These are phyloP conservation scores for Orientallactaga bullata DNA, from an alignment of 2,113 vertebrate species.

Conservation along the genomic window DNA sequence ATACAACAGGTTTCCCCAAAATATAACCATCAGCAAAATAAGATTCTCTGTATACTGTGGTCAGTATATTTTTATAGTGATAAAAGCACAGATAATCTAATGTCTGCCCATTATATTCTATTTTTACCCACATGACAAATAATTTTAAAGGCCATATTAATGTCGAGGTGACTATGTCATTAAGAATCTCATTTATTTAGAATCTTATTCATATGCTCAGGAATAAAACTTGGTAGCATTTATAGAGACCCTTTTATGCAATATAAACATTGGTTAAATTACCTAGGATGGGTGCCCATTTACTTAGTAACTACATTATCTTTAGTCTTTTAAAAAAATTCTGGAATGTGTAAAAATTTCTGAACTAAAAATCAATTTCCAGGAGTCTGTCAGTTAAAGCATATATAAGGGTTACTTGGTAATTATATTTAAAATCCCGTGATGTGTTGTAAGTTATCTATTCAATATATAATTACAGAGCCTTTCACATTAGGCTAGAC, in stretches of 20 bases:
- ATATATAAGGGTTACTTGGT: background rate
- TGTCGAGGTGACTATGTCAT: constrained; percentile 33
- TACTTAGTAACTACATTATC: constrained; percentile 7
- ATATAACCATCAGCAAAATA: constrained; percentile 14
- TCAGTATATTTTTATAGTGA: background rate
- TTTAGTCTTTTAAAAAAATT: constrained; percentile 11
- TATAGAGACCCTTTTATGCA: background rate
- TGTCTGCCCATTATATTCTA: constrained; percentile 18
- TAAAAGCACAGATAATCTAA: background rate
- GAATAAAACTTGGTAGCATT: constrained; percentile 44
- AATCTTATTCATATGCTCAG: background rate
- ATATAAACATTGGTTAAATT: background rate
- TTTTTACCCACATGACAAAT: constrained; percentile 7
- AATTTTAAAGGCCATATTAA: constrained; percentile 50
- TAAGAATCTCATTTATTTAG: background rate
- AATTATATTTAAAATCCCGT: constrained; percentile 29
- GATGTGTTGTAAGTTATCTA: background rate
- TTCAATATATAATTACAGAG: background rate
- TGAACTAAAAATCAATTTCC: constrained; percentile 47
- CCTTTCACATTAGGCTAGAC: background rate
- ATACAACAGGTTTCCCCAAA: background rate
- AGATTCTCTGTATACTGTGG: background rate
- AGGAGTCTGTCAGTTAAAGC: constrained; percentile 16
- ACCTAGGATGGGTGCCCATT: background rate
- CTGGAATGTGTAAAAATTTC: background rate